Conservation (phyloP, 2,797 vertebrate genomes). For the Leucoraja ocellata region DNA sequence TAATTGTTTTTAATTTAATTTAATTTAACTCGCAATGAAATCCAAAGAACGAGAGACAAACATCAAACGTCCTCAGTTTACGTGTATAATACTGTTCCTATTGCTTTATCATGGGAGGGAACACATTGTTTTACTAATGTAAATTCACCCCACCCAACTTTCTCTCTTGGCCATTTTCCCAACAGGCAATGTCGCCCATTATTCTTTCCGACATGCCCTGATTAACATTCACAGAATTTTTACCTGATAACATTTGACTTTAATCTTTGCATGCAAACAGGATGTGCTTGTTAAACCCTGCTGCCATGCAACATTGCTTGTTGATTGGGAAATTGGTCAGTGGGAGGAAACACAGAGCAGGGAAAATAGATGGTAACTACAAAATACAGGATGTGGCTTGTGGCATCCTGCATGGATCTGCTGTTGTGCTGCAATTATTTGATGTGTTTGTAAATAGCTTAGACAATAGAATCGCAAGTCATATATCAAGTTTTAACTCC, state of each 20-base stretch:
- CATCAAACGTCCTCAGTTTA: background rate
- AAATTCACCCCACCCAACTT: background rate
- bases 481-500: no score
- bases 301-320: background rate
- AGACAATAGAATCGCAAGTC: no score
- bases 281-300: background rate
- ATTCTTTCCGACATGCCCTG: background rate
- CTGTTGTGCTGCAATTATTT: no score
- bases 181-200: background rate
- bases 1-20: background rate
- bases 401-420: no score
- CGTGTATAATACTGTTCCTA: background rate
- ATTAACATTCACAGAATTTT: background rate
- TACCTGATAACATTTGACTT: background rate
- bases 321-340: no score
- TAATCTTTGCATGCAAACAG: background rate
- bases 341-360: no score
- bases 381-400: no score
- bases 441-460: no score
- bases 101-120: background rate
- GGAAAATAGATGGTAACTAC: no score
- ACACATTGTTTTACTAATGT: background rate
- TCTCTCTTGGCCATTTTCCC: background rate
- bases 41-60: background rate
- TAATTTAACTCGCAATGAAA: background rate